Percentiles rank a stretch among this genome's conserved stretches.
These are phyloP conservation scores for Ophioderma brevispina DNA, from an alignment of 35 echinoderm and acorn worm genomes.

Conservation along the genomic window DNA sequence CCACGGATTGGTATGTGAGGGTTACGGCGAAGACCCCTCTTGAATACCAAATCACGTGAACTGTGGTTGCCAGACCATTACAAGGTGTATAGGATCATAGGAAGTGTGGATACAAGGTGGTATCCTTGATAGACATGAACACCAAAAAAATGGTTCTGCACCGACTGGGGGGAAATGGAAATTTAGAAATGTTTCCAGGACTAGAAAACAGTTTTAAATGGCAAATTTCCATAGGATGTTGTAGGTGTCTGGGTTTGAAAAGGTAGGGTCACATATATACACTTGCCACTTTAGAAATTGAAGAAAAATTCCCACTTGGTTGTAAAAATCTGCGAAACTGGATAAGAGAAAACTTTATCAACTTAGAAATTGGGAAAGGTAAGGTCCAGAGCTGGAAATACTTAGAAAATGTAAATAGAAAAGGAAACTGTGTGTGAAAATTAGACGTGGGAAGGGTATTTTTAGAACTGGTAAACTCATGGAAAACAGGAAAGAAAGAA, in stretches of 20 bases:
- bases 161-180: background rate
- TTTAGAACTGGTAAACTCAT: too few relatives aligned
- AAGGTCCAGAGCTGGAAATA: too few relatives aligned
- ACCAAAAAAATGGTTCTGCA: background rate
- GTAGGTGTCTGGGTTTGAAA: background rate
- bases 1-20: slow-evolving; percentile 86
- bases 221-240: background rate
- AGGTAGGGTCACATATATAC: background rate
- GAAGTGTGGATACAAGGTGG: slow-evolving; percentile 90
- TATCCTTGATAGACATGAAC: background rate
- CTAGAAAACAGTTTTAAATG: background rate
- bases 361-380: too few relatives aligned
- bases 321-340: too few relatives aligned
- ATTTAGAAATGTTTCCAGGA: background rate
- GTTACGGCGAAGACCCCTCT: slow-evolving; percentile 42
- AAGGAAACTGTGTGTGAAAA: too few relatives aligned
- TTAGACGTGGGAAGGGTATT: too few relatives aligned
- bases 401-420: too few relatives aligned
- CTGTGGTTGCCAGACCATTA: slow-evolving; percentile 76
- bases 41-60: slow-evolving; percentile 74
- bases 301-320: too few relatives aligned
- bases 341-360: too few relatives aligned
- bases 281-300: too few relatives aligned
- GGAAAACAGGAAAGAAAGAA: too few relatives aligned
- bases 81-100: slow-evolving; percentile 75